Conservation (phyloP, 2,113 vertebrate genomes). For the Grammomys surdaster region DNA sequence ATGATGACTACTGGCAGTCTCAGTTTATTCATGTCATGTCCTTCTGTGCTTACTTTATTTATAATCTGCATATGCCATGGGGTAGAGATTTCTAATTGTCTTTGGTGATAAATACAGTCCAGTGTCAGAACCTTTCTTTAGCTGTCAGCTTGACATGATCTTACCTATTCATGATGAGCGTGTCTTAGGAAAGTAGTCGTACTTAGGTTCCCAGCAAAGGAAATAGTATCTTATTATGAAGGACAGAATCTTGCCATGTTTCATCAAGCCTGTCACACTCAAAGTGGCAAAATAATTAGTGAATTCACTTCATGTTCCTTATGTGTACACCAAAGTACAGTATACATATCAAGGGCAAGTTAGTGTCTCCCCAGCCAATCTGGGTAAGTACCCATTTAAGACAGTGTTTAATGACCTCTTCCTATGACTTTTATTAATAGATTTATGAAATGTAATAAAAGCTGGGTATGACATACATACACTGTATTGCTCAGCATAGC, state of each 20-base stretch:
- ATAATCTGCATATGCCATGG: background rate
- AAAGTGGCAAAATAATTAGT: background rate
- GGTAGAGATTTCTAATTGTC: rapidly evolving
- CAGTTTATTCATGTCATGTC: background rate
- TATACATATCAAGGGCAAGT: background rate
- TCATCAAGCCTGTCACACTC: background rate
- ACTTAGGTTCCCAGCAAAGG: background rate
- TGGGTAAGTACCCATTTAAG: rapidly evolving
- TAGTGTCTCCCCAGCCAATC: background rate
- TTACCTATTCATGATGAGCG: background rate
- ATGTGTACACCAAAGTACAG: background rate
- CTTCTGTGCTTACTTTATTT: too few relatives aligned
- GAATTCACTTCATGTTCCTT: background rate
- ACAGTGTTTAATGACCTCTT: rapidly evolving
- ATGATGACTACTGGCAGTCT: background rate
- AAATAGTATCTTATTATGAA: background rate
- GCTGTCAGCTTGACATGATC: too few relatives aligned
- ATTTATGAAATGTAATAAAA: background rate
- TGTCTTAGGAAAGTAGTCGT: background rate
- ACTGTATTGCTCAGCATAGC: too few relatives aligned
- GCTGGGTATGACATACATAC: background rate
- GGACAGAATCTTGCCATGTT: background rate
- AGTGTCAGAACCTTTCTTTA: background rate
- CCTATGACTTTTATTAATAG: too few relatives aligned
- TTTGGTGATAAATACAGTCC: background rate